Conservation (phyloP, 2,797 vertebrate genomes). For the Channa striata region DNA sequence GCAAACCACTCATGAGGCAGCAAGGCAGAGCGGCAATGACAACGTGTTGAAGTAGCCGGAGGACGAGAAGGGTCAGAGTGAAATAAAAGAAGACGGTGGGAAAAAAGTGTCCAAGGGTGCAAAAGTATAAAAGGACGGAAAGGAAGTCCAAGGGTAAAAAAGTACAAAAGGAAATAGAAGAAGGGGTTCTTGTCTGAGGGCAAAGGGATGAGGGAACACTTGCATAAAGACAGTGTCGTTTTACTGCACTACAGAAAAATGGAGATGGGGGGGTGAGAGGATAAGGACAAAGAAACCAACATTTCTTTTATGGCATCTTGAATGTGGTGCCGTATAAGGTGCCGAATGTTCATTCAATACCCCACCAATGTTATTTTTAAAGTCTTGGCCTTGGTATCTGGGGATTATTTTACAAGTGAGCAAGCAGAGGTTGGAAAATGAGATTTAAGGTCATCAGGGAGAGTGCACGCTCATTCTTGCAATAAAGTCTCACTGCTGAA, state of each 20-base stretch:
- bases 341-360: constrained; percentile 60
- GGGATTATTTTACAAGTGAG: constrained; percentile 77
- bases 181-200: constrained; percentile 32
- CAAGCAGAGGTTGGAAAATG: constrained; percentile 70
- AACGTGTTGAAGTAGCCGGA: constrained; percentile 21
- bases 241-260: constrained; percentile 41
- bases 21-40: constrained; percentile 1
- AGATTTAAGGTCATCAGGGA: constrained; percentile 76
- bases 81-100: constrained; percentile 1
- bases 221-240: constrained; percentile 46
- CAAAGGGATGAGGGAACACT: constrained; percentile 43
- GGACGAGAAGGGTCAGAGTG: constrained; percentile 20
- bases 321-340: constrained; percentile 36
- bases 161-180: constrained; percentile 11
- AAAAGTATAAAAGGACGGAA: constrained; percentile 1
- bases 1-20: constrained; percentile 34
- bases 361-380: constrained; percentile 74
- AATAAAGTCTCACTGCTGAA: constrained; percentile 41
- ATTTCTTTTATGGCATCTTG: constrained; percentile 46
- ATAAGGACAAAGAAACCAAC: constrained; percentile 54
- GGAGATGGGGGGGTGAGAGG: constrained; percentile 33
- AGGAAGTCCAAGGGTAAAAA: neutral
- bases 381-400: constrained; percentile 48
- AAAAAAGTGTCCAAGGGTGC: neutral
- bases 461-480: constrained; percentile 42